Percentiles rank a stretch among this genome's conserved stretches.
These are phyloP conservation scores for Strigamia transsilvanica DNA, from an alignment of 2,888 invertebrate genomes.

Conservation along the genomic window DNA sequence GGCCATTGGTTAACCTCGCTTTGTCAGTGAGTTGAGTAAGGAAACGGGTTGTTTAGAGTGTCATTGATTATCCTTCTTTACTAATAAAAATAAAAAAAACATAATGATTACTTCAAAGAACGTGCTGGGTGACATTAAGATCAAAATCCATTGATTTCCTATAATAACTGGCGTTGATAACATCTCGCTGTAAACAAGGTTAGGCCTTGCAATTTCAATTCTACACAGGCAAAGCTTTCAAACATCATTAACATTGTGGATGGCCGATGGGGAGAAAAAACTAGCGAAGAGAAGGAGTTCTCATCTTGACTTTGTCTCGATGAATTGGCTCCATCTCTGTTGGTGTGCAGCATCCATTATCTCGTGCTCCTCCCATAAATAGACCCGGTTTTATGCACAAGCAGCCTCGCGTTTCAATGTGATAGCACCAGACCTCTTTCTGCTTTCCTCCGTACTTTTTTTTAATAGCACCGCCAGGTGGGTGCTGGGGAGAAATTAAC, in stretches of 20 bases:
- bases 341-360: constrained; percentile 41
- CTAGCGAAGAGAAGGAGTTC: constrained; percentile 20
- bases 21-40: constrained; percentile 24
- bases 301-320: constrained; percentile 44
- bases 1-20: constrained; percentile 36
- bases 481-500: constrained; percentile 52
- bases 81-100: constrained; percentile 22
- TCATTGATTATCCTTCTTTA: constrained; percentile 41
- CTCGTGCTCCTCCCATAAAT: constrained; percentile 42
- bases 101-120: constrained; percentile 51
- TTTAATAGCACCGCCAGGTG: constrained; percentile 51
- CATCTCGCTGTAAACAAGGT: constrained; percentile 52
- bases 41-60: constrained; percentile 32
- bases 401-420: constrained; percentile 36
- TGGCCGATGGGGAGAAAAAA: constrained; percentile 10
- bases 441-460: constrained; percentile 32
- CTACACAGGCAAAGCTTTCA: constrained; percentile 35
- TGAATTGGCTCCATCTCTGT: constrained; percentile 39
- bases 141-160: constrained; percentile 52
- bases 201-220: constrained; percentile 35
- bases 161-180: constrained; percentile 51
- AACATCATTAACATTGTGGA: constrained; percentile 44
- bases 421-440: constrained; percentile 31
- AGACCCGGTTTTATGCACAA: constrained; percentile 39
- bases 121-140: constrained; percentile 46